Base-by-base conservation (phyloP, 2,888 invertebrate genomes). In the Oxytorus armatus region DNA sequence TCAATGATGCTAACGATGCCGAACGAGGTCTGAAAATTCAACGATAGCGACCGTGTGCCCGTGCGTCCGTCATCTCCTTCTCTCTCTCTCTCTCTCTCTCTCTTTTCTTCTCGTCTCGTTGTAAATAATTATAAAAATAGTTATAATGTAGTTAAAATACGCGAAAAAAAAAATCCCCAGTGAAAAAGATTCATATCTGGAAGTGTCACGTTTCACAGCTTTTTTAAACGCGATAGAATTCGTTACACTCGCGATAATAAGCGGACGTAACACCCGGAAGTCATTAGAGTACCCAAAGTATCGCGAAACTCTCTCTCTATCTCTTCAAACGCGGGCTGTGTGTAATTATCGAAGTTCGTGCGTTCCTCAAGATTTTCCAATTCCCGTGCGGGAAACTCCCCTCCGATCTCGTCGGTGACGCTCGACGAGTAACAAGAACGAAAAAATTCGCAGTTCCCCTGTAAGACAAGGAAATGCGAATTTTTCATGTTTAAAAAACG, bases 1-100 rank as follows among this genome's bases (percentile, higher is more conserved):
- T 97, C 97, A n/a, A 95, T 96, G 84, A 95, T 97, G 90, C 96
- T 96, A 90, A 96, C 96, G 92, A 96, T 96, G 96, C 96, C 96
- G 92, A 96, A 95, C 88, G 96, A 96, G 92, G 96, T 96, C 88
- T 95, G 92, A 57, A 51, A 49, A 18, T 18, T 49, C 49, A 72
- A 47, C 39, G 59, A 39, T 36, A 25, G 3, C 21, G 18, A n/a
- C 51, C 14, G 16, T 3, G 0, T 16, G 14, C 18, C 33, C 11
- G 5, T 10, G 11, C n/a, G 21, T 18, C 36, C 47, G 47, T 29
- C n/a, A 42, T 11, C 21, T 42, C 25, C 18, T 8, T 29, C 1
- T 7, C n/a, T 29, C 14, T 16, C 8, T 36, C 14, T 29, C 66
- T 29, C 5, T 29, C 8, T 39, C 59, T 18, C 36, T 39, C 53